Evolutionary conservation across 2,888 invertebrate species (phyloP), one percentile per base, ranked within the genome.

Genomic region (Agapetus fuscipes): DNA sequence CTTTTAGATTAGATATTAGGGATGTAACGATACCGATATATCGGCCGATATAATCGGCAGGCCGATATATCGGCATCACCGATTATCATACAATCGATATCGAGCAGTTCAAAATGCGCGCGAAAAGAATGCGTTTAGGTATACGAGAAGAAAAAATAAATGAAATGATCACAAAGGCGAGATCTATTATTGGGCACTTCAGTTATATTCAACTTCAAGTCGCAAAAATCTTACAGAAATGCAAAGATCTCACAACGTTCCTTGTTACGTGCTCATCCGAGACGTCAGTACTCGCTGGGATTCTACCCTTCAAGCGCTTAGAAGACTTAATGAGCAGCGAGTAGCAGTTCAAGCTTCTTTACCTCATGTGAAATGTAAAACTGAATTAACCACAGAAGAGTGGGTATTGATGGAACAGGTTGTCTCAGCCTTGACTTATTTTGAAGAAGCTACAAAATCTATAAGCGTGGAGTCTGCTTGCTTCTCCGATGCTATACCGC

Each of bases 251-350:
- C 45, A 48, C 46, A 49, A 48, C 16, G 36, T 48, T 46, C 50
- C 50, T 34, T 37, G 39, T 45, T 49, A 45, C 24, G 49, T 50
- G 17, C 46, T 51, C 31, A 48, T 50, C 16, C 46, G 49, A 37
- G 48, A 50, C 43, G 43, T 51, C 35, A 12, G n/a, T 13, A 51
- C 48, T 39, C 46, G 49, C 40, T 49, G 49, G 49, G 47, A 51
- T 37, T 50, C 48, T 17, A 50, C 50, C 20, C 41, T 46, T 43
- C 45, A 46, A 3, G 44, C 43, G 30, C 36, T 50, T 31, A 48
- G 44, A 17, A 44, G 49, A 43, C 38, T 51, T 31, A 13, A 37
- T 24, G 48, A 50, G 40, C 48, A 50, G 17, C 41, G 46, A 44
- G 42, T 48, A 40, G 48, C 50, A 47, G 31, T 50, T 40, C 47